These are phyloP conservation scores for Molothrus ater DNA, from an alignment of 2,797 vertebrate species.

Conservation along the genomic window DNA sequence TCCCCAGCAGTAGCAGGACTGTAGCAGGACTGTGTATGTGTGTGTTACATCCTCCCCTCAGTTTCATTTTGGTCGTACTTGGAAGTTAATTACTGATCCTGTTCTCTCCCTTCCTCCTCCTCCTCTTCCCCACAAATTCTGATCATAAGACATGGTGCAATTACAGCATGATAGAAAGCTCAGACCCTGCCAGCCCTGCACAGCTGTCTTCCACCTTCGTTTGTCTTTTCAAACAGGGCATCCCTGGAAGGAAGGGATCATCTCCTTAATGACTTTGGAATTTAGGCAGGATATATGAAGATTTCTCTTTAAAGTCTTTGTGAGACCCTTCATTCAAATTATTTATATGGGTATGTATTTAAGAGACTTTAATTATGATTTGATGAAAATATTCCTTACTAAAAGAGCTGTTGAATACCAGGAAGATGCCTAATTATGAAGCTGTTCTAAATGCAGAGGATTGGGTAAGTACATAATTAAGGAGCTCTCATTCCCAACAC, in stretches of 20 bases:
- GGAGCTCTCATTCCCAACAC: not conserved
- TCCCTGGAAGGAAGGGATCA: not conserved
- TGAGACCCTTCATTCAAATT: not conserved
- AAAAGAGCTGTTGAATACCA: not conserved
- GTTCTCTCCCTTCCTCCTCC: not conserved
- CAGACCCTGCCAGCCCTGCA: not conserved
- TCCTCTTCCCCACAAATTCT: not conserved
- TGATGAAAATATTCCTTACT: slow-evolving; percentile 1
- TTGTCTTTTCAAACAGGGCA: not conserved
- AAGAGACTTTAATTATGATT: not conserved
- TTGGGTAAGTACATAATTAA: slow-evolving; percentile 13
- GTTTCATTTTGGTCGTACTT: not conserved
- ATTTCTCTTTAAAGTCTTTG: not conserved
- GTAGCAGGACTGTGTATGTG: not conserved
- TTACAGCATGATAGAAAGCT: not conserved
- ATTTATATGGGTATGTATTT: not conserved
- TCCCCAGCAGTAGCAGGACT: fast-evolving
- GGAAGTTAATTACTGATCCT: not conserved
- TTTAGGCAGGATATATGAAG: not conserved
- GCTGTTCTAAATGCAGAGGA: slow-evolving; percentile 15
- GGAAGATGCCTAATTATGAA: slow-evolving; percentile 12
- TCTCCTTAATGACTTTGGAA: not conserved
- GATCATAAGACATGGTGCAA: not conserved
- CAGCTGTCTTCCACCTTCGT: not conserved
- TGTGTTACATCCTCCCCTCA: not conserved